Evolutionary conservation across 2,888 invertebrate species (phyloP).

Genomic region (Polyommatus icarus): DNA sequence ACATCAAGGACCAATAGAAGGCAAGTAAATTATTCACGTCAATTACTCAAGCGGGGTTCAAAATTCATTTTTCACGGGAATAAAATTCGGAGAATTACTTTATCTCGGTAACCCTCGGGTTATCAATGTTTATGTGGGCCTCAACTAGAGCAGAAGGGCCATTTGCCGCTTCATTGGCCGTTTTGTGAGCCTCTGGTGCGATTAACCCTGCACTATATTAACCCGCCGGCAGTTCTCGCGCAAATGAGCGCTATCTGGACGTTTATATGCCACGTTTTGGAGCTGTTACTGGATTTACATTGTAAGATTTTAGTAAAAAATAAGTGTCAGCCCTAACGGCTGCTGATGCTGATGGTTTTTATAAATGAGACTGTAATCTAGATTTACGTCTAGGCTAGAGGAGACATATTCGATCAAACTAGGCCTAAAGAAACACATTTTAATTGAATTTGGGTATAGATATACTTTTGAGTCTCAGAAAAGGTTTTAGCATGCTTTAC

Average conservation of each 20-base stretch:
- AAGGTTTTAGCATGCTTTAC: too few relatives aligned
- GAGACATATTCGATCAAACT: not conserved
- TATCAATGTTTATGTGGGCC: constrained; percentile 54
- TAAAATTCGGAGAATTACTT: constrained; percentile 63
- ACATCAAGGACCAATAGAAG: constrained; percentile 44
- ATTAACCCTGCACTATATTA: constrained; percentile 48
- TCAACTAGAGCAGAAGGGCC: constrained; percentile 72
- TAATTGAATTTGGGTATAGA: not conserved
- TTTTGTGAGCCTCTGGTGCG: constrained; percentile 60
- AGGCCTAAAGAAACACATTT: not conserved
- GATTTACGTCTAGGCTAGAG: not conserved
- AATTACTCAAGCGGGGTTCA: constrained; percentile 54
- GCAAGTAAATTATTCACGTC: constrained; percentile 58
- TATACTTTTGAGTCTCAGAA: not conserved
- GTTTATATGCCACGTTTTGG: not conserved
- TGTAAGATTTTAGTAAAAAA: not conserved
- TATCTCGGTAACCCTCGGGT: constrained; percentile 45
- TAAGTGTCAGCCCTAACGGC: not conserved
- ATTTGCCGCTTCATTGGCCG: constrained; percentile 69
- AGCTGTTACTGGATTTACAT: not conserved
- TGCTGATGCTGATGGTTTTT: not conserved
- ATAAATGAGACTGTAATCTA: not conserved
- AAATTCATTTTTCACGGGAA: constrained; percentile 66
- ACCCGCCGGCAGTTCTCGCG: constrained; percentile 4
- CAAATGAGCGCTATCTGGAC: constrained; percentile 10